Evolutionary conservation across 1,140 invertebrate species (phyloP).

Genomic region (Leptoteleia sp.): DNA sequence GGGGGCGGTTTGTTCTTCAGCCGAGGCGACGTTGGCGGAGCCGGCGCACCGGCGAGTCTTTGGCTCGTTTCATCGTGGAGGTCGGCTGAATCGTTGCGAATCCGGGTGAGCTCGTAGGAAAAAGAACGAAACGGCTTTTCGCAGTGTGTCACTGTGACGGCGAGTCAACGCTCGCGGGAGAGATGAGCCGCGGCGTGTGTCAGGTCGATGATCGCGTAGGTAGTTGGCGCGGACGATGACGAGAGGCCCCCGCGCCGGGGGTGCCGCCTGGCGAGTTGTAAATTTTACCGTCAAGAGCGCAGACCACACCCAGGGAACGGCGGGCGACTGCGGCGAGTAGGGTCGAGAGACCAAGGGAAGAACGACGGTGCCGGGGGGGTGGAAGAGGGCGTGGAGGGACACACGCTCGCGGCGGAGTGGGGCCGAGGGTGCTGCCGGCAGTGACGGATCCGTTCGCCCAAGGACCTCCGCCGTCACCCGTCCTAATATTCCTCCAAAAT

Average conservation of each 20-base stretch:
- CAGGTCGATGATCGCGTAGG: conserved; percentile 49
- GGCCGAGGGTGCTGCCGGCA: conserved; percentile 25
- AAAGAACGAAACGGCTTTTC: conserved; percentile 7
- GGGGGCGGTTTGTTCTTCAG: no score
- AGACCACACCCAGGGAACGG: conserved; percentile 59
- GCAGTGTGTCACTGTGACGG: conserved; percentile 48
- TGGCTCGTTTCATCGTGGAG: no score
- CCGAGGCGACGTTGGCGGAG: no score
- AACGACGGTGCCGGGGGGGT: conserved; percentile 14
- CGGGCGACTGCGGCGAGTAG: conserved; percentile 50
- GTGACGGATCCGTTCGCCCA: neutral
- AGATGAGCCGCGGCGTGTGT: conserved; percentile 10
- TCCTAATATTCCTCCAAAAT: no score
- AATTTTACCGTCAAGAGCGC: conserved; percentile 27
- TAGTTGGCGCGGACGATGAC: conserved; percentile 24
- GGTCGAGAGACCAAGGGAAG: conserved; percentile 42
- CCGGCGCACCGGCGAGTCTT: no score
- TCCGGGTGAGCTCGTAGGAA: no score
- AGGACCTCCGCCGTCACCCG: no score
- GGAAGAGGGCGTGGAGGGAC: conserved; percentile 1
- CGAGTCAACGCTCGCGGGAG: conserved; percentile 50
- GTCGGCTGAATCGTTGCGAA: no score
- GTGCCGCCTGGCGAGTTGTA: conserved; percentile 14
- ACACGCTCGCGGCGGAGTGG: conserved; percentile 10
- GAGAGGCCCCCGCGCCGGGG: conserved; percentile 16